These are phyloP conservation scores for Hyposmocoma kahamanoa DNA, from an alignment of 1,140 invertebrate genomes.

Conservation along the genomic window DNA sequence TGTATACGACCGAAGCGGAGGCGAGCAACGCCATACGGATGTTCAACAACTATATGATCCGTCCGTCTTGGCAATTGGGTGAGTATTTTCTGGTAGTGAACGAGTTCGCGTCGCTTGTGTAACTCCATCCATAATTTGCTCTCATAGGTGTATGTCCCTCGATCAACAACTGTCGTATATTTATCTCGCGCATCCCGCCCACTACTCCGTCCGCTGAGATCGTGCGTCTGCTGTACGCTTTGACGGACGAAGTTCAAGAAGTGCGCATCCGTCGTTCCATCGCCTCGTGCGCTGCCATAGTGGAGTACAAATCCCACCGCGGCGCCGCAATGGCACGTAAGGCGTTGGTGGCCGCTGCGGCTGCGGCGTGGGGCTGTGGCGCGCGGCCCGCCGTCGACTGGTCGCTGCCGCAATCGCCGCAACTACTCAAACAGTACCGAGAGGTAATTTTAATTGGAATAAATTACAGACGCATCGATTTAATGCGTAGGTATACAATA, in stretches of 20 bases:
- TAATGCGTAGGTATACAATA: no score
- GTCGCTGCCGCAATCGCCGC: conserved; percentile 59
- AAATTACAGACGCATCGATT: no score
- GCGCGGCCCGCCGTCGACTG: conserved; percentile 57
- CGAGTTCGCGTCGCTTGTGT: background rate
- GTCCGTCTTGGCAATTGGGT: conserved; percentile 66
- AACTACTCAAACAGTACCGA: conserved; percentile 56
- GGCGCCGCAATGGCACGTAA: conserved; percentile 62
- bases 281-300: conserved; percentile 51
- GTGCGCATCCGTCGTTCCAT: conserved; percentile 53
- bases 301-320: conserved; percentile 62
- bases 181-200: conserved; percentile 58
- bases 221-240: conserved; percentile 51
- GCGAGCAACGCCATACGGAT: conserved; percentile 57
- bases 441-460: no score
- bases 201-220: conserved; percentile 54
- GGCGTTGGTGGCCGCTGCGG: conserved; percentile 52
- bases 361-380: conserved; percentile 54
- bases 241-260: conserved; percentile 63
- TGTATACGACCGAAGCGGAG: conserved; percentile 56
- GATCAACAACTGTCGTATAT: conserved; percentile 66
- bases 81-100: conserved; percentile 12
- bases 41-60: conserved; percentile 67
- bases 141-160: conserved; percentile 52
- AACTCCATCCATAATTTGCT: background rate